These are phyloP conservation scores for Seriola dumerili DNA, from an alignment of 2,113 vertebrate genomes.

Conservation along the genomic window DNA sequence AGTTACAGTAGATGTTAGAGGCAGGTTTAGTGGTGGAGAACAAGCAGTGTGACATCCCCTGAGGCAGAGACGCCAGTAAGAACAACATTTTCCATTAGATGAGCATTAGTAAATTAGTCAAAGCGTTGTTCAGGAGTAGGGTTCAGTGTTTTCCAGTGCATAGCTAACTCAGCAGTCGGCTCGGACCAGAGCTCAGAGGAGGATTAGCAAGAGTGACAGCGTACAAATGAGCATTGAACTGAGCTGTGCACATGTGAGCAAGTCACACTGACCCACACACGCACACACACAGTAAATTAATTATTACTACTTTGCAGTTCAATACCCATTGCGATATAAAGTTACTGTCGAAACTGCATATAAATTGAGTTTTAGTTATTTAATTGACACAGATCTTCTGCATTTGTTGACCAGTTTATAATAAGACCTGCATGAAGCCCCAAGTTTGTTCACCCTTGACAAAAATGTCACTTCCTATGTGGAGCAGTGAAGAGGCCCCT, in stretches of 20 bases:
- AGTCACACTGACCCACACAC: constrained; percentile 38
- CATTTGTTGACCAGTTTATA: background rate
- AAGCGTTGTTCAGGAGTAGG: constrained; percentile 48
- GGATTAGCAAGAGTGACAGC: constrained; percentile 78
- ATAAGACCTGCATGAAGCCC: background rate
- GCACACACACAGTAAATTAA: background rate
- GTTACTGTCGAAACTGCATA: background rate
- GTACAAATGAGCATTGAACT: constrained; percentile 74
- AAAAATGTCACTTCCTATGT: constrained; percentile 1
- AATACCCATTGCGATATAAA: background rate
- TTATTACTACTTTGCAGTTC: constrained; percentile 18
- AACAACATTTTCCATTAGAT: constrained; percentile 51
- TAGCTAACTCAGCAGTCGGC: constrained; percentile 72
- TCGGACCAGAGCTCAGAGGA: constrained; percentile 56
- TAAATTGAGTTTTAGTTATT: background rate
- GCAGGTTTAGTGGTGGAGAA: constrained; percentile 7
- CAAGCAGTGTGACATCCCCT: constrained; percentile 24
- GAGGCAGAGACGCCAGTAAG: constrained; percentile 36
- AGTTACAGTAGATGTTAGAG: background rate
- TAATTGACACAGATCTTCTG: background rate
- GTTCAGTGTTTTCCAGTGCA: constrained; percentile 66
- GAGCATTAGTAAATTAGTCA: constrained; percentile 69
- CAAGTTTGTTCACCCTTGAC: background rate
- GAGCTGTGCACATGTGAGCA: constrained; percentile 54
- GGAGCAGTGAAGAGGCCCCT: background rate